phyloP scores from a whole-genome alignment of 2,113 vertebrate species.

The Serilophus lunatus region DNA sequence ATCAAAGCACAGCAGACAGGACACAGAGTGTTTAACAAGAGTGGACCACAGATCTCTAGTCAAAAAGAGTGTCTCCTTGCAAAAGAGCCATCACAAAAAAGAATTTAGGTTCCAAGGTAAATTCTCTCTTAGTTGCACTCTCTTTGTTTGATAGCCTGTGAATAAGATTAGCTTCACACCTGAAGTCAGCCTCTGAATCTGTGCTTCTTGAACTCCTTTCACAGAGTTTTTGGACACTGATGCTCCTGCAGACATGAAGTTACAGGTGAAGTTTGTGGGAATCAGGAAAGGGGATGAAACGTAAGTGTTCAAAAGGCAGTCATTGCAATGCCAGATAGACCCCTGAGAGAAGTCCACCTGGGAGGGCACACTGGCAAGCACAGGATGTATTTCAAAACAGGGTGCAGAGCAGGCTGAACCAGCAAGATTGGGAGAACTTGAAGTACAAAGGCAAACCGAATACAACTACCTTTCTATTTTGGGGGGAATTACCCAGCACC shows the following conservation, averaged over 20 bases:
- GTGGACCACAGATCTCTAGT: neutral
- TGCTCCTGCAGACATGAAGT: neutral
- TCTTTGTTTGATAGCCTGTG: neutral
- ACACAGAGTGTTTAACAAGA: neutral
- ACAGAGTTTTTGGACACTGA: neutral
- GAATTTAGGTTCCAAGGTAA: neutral
- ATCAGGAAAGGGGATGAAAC: neutral
- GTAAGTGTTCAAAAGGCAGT: neutral
- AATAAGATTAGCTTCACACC: neutral
- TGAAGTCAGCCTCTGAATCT: neutral
- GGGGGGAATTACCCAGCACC: neutral
- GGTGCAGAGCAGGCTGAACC: neutral
- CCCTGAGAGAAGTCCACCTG: neutral
- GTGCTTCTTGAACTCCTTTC: neutral
- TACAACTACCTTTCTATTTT: neutral
- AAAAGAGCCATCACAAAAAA: neutral
- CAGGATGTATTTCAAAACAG: neutral
- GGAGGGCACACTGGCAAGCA: neutral
- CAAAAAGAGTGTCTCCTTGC: neutral
- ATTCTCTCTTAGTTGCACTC: neutral
- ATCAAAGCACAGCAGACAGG: neutral
- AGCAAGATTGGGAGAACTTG: neutral
- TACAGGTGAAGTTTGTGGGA: neutral
- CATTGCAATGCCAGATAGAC: neutral
- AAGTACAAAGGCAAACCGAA: neutral